Base-by-base conservation (phyloP, 2,888 invertebrate genomes). In the Cryptus armator region DNA sequence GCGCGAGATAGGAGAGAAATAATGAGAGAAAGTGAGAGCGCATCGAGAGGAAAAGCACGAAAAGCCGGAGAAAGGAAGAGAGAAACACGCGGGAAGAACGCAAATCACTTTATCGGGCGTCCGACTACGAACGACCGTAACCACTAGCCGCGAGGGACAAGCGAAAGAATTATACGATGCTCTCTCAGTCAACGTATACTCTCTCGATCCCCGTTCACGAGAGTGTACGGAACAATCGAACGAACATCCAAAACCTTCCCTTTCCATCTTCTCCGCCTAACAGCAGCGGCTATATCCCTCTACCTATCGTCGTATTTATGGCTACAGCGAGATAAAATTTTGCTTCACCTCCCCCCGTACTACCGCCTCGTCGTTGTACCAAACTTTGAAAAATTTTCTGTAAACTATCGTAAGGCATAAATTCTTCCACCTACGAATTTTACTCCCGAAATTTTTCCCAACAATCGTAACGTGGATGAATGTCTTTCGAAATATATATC, bases 31-130 rank as follows among this genome's bases (percentile, higher is more conserved):
- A 76, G 82, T 85, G 76, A 74, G 79, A 19, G 68, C 59, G 46
- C 75, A 51, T 7, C 37, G 37, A 37, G 37, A 37, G 68, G 83
- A 32, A 64, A 67, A 66, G 64, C 59, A 71, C 53, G 74, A 68
- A 66, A 76, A 72, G 67, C 71, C 44, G 66, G 74, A 70, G 29
- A 80, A 56, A 64, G 71, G 16, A 37, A 62, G 19, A 64, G 32
- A 46, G 62, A 68, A 48, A 9, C 44, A 56, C 9, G 70, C 75
- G 79, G 72, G 71, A 74, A 76, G 82, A 82, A 85, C 85, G 85
- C 85, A 85, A 85, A 85, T 85, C 85, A 85, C 85, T 85, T 85
- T 85, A 85, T 85, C 85, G 85, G 85, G 82, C 79, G 85, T 85
- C 85, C 82, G 82, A 85, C 85, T 85, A 67, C 82, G 79, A 82